Evolutionary conservation across 2,797 vertebrate genomes (phyloP).

Genomic region (Distichodus sexfasciatus): DNA sequence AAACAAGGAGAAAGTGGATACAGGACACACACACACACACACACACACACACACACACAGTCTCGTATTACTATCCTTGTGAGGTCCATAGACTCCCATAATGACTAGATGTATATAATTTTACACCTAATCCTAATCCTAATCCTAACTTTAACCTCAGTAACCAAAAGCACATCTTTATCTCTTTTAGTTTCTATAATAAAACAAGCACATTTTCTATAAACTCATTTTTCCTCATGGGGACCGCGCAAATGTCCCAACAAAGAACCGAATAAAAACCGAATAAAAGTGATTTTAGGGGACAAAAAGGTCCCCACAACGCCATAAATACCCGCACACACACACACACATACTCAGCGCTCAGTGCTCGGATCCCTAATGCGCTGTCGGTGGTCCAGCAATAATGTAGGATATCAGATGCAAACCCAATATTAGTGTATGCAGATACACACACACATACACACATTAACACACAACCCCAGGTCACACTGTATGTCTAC

Average conservation of each 20-base stretch:
- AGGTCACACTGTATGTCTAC: background rate
- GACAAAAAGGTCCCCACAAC: slow-evolving; percentile 21
- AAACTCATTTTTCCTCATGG: no score
- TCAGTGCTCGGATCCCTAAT: slow-evolving; percentile 12
- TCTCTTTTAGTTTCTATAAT: no score
- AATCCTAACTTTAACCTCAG: no score
- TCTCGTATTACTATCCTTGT: no score
- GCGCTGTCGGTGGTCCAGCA: slow-evolving; percentile 35
- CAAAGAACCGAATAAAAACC: no score
- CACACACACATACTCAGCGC: slow-evolving; percentile 34
- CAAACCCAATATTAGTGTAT: slow-evolving; percentile 13
- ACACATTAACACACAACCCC: slow-evolving; percentile 4
- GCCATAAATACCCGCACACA: slow-evolving; percentile 47
- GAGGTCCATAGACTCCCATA: no score
- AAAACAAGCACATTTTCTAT: no score
- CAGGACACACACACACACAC: slow-evolving; percentile 23
- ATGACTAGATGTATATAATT: no score
- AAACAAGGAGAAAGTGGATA: slow-evolving; percentile 17
- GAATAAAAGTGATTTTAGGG: no score
- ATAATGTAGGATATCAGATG: slow-evolving; percentile 37
- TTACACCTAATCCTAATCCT: no score
- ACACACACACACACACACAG: slow-evolving; percentile 44
- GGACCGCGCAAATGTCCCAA: no score
- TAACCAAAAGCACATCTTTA: no score
- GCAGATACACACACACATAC: slow-evolving; percentile 20